These are phyloP conservation scores for Laticauda laticaudata DNA, from an alignment of 2,113 vertebrate genomes.

Conservation along the genomic window DNA sequence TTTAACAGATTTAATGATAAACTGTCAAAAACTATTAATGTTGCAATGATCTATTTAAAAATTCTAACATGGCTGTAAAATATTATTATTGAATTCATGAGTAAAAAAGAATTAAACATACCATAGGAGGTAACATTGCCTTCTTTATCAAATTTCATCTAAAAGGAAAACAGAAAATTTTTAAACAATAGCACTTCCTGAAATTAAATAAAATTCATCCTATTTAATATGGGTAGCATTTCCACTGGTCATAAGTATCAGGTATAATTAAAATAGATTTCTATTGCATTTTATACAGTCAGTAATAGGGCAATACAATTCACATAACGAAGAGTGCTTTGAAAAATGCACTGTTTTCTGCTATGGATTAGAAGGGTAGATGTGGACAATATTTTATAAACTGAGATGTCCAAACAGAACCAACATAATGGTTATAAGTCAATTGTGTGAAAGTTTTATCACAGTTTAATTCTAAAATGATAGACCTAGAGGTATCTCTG, in stretches of 20 bases:
- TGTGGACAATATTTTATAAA: not conserved
- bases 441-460: not conserved
- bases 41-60: not conserved
- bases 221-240: not conserved
- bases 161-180: not conserved
- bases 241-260: not conserved
- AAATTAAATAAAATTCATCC: not conserved
- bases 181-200: not conserved
- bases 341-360: not conserved
- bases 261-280: not conserved
- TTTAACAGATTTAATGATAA: not conserved
- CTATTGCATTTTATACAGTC: not conserved
- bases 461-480: not conserved
- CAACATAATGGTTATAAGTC: not conserved
- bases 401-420: not conserved
- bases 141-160: slow-evolving; percentile 91
- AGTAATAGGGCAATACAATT: not conserved
- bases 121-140: slow-evolving; percentile 89
- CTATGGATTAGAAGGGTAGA: not conserved
- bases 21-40: not conserved
- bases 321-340: not conserved
- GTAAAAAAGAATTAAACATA: slow-evolving; percentile 69
- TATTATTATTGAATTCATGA: not conserved
- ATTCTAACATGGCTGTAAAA: not conserved
- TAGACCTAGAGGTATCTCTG: not conserved